Base-by-base conservation (phyloP, 2,113 vertebrate genomes). In the Ammodytes marinus region DNA sequence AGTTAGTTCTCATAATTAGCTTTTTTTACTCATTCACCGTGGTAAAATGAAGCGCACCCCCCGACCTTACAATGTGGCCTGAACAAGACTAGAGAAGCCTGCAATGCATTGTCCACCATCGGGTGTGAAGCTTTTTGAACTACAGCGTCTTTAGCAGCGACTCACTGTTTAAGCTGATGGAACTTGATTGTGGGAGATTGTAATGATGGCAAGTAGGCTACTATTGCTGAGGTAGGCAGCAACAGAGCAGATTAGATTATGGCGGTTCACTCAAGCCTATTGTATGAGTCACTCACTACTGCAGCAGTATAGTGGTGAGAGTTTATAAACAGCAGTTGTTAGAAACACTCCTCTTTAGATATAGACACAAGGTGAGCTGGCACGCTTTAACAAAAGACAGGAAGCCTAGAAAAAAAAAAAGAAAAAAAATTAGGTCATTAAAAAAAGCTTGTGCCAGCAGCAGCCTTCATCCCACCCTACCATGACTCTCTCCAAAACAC, bases 1-100 rank as follows among this genome's bases (percentile, higher is more conserved):
- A 93, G 85, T 85, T 86, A 77, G 80, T 87, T 89, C 85, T 27
- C 82, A 84, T 77, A 82, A 79, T 86, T 82, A 80, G 55, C 69
- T 85, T 27, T 27, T 27, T 27, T 86, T 78, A 83, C 85, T 83
- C 81, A 77, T 82, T 80, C 71, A 86, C 58, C 50, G 37, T 60
- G 52, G 47, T 74, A 74, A 84, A 80, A 91, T 82, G 73, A 86
- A 86, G 59, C 45, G 10, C 81, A 52, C 72, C 77, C 67, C 40
- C 55, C 65, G 27, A 27, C 27, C 27, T 27, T 27, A 27, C 82
- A 76, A 77, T 46, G 75, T 35, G 53, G 80, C 66, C 65, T 27
- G 69, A 82, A 77, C 63, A 74, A 84, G 71, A 80, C 67, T 27
- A 82, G 35, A 81, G 35, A 27, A 69, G 85, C 45, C 73, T 54